Evolutionary conservation across 2,888 invertebrate species (phyloP).

Genomic region (Orthosia gracilis): DNA sequence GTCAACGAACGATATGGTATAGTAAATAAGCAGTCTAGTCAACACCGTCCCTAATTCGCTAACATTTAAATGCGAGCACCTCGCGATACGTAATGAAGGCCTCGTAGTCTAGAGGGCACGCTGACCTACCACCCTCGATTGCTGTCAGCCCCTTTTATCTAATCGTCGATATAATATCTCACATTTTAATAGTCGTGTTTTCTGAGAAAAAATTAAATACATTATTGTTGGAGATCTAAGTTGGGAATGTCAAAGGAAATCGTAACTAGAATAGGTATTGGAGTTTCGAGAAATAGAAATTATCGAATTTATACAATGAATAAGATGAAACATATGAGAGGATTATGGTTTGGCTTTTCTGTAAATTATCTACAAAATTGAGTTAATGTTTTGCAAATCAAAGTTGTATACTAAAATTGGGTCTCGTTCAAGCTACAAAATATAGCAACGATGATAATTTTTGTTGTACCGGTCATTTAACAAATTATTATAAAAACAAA

Average conservation of each 20-base stretch:
- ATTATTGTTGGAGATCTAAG: slow-evolving; percentile 16
- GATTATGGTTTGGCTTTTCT: background rate
- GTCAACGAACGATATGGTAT: too few relatives aligned
- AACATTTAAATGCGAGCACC: slow-evolving; percentile 49
- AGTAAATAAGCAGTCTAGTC: background rate
- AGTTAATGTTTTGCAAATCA: too few relatives aligned
- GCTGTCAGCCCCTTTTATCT: slow-evolving; percentile 29
- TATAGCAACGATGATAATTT: too few relatives aligned
- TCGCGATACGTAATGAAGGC: slow-evolving; percentile 51
- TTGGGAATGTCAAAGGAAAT: slow-evolving; percentile 9
- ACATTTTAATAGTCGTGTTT: slow-evolving; percentile 48
- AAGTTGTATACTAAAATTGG: background rate
- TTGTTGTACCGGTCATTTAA: too few relatives aligned
- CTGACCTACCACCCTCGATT: slow-evolving; percentile 25
- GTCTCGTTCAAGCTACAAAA: background rate
- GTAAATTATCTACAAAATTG: background rate
- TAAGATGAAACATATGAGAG: background rate
- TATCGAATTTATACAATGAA: background rate
- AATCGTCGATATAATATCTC: slow-evolving; percentile 43
- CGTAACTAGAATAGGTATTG: background rate
- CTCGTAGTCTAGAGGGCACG: slow-evolving; percentile 56
- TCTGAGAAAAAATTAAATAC: slow-evolving; percentile 1
- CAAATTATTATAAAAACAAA: too few relatives aligned
- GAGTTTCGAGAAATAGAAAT: slow-evolving; percentile 18
- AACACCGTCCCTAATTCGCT: background rate